Conservation (phyloP, 1,140 invertebrate genomes). For the Papilio glaucus region DNA sequence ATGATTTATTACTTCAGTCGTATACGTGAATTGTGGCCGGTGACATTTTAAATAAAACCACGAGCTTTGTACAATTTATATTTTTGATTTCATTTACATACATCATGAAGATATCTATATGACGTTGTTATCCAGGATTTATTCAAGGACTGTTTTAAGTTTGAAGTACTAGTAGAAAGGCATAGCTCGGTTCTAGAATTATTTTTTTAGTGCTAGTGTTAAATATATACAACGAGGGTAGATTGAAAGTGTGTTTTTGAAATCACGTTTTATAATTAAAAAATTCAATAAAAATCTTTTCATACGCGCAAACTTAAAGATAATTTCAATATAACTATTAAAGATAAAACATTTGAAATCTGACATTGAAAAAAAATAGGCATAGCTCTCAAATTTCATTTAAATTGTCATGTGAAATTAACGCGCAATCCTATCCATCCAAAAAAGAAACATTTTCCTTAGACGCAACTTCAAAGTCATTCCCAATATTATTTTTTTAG, state of each 20-base stretch:
- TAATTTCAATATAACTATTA: no score
- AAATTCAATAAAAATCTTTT: no score
- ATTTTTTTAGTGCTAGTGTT: no score
- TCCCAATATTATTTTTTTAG: background rate
- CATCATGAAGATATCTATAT: background rate
- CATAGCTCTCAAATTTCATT: background rate
- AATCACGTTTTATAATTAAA: no score
- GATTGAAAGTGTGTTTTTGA: no score
- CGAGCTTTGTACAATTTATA: slow-evolving; percentile 3
- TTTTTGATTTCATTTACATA: background rate
- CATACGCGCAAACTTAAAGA: no score
- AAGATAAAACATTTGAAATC: no score
- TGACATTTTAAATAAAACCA: slow-evolving; percentile 5
- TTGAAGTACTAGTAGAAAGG: no score
- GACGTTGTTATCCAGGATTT: background rate
- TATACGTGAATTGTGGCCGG: background rate
- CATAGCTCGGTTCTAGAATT: no score
- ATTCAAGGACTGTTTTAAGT: no score
- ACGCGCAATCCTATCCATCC: background rate
- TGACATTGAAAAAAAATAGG: no score
- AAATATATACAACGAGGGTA: no score
- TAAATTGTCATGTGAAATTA: background rate
- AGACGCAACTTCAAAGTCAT: slow-evolving; percentile 1
- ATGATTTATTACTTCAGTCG: slow-evolving; percentile 6
- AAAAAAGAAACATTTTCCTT: background rate